Base-by-base conservation (phyloP, 2,888 invertebrate genomes). In the Netelia melanura region DNA sequence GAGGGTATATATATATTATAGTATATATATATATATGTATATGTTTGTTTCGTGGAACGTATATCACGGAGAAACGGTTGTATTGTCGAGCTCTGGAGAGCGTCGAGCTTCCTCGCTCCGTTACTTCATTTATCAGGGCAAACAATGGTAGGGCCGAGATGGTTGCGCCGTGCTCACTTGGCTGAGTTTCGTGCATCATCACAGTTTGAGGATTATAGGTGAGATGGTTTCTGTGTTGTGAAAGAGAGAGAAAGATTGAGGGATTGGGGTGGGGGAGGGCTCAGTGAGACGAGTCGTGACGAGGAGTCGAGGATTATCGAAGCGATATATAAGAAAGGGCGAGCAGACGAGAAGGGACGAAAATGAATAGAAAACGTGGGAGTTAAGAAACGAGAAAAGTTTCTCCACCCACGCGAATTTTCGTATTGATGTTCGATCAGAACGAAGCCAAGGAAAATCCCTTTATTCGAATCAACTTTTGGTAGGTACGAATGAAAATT, bases 71-170 rank as follows among this genome's bases (percentile, higher is more conserved):
- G 58, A 61, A 38, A 58, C 44, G 58, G 48, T 75, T 71, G 61
- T 71, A 56, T 65, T 56, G 76, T 64, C 56, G 79, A 76, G 68
- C 17, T 17, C 58, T 77, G 64, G 23, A 56, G 65, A 85, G 87
- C 81, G 88, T 87, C 83, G 83, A 87, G 86, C 88, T 84, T 84
- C 85, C 58, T 56, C 85, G 87, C 89, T 87, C 87, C 88, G 87
- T 88, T 90, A 90, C 90, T 92, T 91, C 92, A 91, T 92, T 92
- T 91, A 91, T 92, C 91, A 92, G 90, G 89, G 89, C 89, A 91
- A 91, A 92, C 92, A 92, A 91, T 90, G 88, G 89, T 70, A 65
- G 62, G 62, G 44, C 23, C 44, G 71, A 30, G 54, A 23, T 56
- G 56, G 64, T 54, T 67, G 17, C 17, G 56, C 25, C 56, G 56